Percentiles rank a stretch among this genome's conserved stretches.
Conservation (phyloP, 2,888 invertebrate species). For the Troides oblongomaculatus region DNA sequence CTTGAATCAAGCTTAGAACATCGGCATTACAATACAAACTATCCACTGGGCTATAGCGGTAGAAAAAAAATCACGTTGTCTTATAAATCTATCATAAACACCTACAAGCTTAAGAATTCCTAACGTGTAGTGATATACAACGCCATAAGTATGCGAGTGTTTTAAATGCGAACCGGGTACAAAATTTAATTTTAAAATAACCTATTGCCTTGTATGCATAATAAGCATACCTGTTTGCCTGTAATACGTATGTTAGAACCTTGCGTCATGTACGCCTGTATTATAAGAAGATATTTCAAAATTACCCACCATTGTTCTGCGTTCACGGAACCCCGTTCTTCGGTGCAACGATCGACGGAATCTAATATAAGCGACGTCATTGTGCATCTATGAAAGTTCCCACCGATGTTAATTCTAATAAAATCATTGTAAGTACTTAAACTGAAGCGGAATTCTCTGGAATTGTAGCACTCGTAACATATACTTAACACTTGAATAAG, state of each 20-base stretch:
- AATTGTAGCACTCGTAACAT: constrained; percentile 39
- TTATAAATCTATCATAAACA: constrained; percentile 1
- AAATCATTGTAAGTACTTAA: constrained; percentile 46
- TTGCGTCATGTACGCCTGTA: constrained; percentile 69
- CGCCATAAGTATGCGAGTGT: constrained; percentile 19
- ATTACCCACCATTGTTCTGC: constrained; percentile 75
- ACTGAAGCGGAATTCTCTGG: constrained; percentile 42
- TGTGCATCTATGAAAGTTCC: constrained; percentile 62
- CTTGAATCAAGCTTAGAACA: no score
- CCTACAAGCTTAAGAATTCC: constrained; percentile 12
- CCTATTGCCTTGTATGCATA: constrained; percentile 55
- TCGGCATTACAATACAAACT: no score
- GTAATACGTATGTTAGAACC: constrained; percentile 47
- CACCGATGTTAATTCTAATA: constrained; percentile 54
- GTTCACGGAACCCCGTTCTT: constrained; percentile 70
- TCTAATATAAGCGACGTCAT: constrained; percentile 63
- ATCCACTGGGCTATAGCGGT: no score
- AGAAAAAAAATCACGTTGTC: not conserved
- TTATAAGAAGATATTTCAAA: constrained; percentile 76
- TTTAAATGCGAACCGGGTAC: constrained; percentile 38
- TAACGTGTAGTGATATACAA: constrained; percentile 21
- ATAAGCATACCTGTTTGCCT: constrained; percentile 48
- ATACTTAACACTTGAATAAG: constrained; percentile 27
- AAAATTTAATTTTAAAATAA: constrained; percentile 52
- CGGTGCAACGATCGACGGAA: constrained; percentile 55